Conservation (phyloP, 2,113 vertebrate genomes). For the Polypterus bichir region DNA sequence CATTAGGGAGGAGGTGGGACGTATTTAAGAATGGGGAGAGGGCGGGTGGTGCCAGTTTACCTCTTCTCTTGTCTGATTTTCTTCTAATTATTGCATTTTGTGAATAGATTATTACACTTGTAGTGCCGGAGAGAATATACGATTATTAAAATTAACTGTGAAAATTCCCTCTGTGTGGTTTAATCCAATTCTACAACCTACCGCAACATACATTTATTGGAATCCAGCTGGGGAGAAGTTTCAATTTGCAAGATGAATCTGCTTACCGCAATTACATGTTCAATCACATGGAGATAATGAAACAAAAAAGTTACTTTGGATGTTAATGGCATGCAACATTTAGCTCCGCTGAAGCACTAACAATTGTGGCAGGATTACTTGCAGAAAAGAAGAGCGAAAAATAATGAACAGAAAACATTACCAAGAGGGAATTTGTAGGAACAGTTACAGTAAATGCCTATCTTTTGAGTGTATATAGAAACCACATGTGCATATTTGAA, state of each 20-base stretch:
- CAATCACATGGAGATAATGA: slow-evolving; percentile 11
- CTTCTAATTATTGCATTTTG: slow-evolving; percentile 22
- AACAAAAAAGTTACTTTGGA: slow-evolving; percentile 4
- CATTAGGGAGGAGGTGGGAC: too few species aligned
- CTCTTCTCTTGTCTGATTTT: slow-evolving; percentile 7
- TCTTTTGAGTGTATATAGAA: too few species aligned
- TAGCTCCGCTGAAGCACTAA: too few species aligned
- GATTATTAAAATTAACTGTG: slow-evolving; percentile 18
- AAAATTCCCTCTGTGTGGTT: slow-evolving; percentile 24
- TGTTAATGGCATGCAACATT: not conserved
- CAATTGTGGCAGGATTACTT: too few species aligned
- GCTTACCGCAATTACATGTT: slow-evolving; percentile 11
- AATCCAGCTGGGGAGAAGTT: slow-evolving; percentile 24
- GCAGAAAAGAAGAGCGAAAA: too few species aligned
- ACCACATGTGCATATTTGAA: too few species aligned
- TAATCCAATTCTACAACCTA: slow-evolving; percentile 16
- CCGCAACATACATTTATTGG: slow-evolving; percentile 25
- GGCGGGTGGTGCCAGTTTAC: too few species aligned
- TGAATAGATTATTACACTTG: slow-evolving; percentile 19
- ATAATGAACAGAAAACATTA: too few species aligned
- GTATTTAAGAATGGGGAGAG: too few species aligned
- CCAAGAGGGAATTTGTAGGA: too few species aligned
- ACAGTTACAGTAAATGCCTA: too few species aligned
- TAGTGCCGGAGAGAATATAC: slow-evolving; percentile 20
- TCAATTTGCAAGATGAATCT: slow-evolving; percentile 8